phyloP scores from a whole-genome alignment of 2,797 vertebrate species.

The Cirrhinus molitorella region DNA sequence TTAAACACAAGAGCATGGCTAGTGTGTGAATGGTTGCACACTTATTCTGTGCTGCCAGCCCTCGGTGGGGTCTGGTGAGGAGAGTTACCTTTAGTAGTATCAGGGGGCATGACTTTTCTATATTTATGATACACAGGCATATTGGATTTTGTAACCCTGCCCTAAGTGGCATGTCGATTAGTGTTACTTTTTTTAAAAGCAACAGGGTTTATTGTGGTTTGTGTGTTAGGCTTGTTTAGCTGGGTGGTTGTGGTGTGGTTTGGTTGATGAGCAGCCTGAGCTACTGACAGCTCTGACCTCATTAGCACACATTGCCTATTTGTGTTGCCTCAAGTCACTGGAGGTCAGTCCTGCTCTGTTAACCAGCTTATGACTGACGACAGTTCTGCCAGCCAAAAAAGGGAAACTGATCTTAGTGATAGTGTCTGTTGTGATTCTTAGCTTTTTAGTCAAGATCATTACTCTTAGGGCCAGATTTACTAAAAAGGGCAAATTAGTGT shows the following conservation, averaged over 20 bases:
- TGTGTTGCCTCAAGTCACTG: constrained; percentile 29
- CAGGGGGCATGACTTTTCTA: background rate
- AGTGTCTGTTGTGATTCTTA: background rate
- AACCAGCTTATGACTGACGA: constrained; percentile 41
- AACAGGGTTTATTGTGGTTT: background rate
- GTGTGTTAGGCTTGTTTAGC: background rate
- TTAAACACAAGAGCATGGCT: background rate
- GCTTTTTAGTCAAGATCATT: background rate
- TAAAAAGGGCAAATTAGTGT: too few relatives aligned
- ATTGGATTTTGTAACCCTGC: background rate
- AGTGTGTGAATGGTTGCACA: background rate
- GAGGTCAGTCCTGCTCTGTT: constrained; percentile 9
- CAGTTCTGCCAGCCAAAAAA: constrained; percentile 23
- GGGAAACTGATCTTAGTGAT: constrained; percentile 7
- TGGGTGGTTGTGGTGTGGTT: background rate
- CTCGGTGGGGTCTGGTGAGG: background rate
- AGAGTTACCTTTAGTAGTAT: background rate
- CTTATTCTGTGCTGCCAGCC: background rate
- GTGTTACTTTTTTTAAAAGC: background rate
- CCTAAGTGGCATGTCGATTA: background rate
- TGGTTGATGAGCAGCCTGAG: background rate
- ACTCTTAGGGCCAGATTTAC: too few relatives aligned
- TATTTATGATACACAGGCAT: background rate
- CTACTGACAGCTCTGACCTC: constrained; percentile 41
- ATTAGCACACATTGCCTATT: constrained; percentile 40